These are phyloP conservation scores for Pegea sp. DNA, from an alignment of 23 tunicate genomes.

Conservation along the genomic window DNA sequence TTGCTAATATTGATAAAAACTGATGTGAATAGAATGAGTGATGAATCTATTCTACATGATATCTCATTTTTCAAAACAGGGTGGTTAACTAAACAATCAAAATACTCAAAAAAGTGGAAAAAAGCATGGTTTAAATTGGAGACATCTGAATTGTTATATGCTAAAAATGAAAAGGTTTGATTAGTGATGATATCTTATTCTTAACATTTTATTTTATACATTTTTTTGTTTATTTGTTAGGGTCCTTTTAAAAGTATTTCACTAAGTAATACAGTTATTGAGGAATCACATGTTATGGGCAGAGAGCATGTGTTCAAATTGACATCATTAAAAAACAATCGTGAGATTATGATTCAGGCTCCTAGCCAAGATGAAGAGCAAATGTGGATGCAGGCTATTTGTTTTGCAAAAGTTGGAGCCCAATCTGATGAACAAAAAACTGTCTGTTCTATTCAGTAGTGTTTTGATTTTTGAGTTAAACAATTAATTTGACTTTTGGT, in stretches of 20 bases:
- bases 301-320: conserved; percentile 30
- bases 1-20: no score
- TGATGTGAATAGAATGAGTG: no score
- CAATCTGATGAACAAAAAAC: no score
- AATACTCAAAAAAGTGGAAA: conserved; percentile 29
- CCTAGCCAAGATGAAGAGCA: conserved; percentile 23
- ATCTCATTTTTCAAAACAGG: no score
- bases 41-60: no score
- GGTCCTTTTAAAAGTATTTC: conserved; percentile 38
- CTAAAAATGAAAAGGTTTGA: conserved; percentile 20
- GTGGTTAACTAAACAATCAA: conserved; percentile 19
- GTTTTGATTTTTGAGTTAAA: no score
- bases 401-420: conserved; percentile 60
- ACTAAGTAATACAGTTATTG: conserved; percentile 21
- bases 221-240: no score
- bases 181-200: background rate
- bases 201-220: background rate
- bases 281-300: conserved; percentile 29
- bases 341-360: conserved; percentile 36
- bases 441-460: no score
- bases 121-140: conserved; percentile 16
- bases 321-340: conserved; percentile 17
- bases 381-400: conserved; percentile 53
- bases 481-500: no score
- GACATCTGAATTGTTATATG: conserved; percentile 17